Percentiles rank a stretch among this genome's conserved stretches.
Evolutionary conservation across 1,140 invertebrate species (phyloP).

Genomic region (Drosophila rufa): DNA sequence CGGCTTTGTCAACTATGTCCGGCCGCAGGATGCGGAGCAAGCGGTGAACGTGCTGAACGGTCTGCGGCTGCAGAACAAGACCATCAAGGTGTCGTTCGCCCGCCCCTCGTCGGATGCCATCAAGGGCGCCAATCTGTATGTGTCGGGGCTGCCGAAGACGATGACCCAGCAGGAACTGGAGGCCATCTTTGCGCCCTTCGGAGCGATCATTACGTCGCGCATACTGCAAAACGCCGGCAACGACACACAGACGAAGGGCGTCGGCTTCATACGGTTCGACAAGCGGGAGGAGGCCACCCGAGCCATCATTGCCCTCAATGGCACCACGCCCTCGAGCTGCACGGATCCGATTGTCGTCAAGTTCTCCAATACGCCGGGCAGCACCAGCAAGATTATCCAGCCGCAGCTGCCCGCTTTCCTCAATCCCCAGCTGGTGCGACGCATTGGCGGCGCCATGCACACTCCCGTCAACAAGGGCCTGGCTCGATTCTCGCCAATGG

Average conservation of each 20-base stretch:
- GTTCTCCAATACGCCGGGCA: conserved; percentile 88
- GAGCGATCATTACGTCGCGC: conserved; percentile 94
- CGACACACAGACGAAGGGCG: conserved; percentile 87
- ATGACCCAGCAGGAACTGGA: conserved; percentile 94
- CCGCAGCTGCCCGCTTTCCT: conserved; percentile 85
- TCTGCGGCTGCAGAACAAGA: conserved; percentile 94
- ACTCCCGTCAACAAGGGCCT: conserved; percentile 94
- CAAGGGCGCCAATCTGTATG: conserved; percentile 95
- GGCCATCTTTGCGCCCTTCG: conserved; percentile 92
- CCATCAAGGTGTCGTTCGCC: conserved; percentile 96
- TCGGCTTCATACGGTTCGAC: conserved; percentile 88
- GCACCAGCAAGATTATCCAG: conserved; percentile 86
- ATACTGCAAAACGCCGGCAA: conserved; percentile 90
- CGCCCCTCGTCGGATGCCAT: conserved; percentile 95
- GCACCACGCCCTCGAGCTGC: conserved; percentile 87
- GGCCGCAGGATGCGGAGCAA: conserved; percentile 93
- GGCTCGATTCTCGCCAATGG: conserved; percentile 94
- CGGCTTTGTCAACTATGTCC: conserved; percentile 95
- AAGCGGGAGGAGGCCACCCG: conserved; percentile 88
- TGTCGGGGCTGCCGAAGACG: conserved; percentile 93
- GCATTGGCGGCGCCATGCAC: conserved; percentile 91
- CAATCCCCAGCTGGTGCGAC: conserved; percentile 87
- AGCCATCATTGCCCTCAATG: conserved; percentile 88
- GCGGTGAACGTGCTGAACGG: conserved; percentile 96
- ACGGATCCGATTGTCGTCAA: conserved; percentile 88